phyloP scores from a whole-genome alignment of 2,113 vertebrate genomes.

The Cochlearius cochlearius region DNA sequence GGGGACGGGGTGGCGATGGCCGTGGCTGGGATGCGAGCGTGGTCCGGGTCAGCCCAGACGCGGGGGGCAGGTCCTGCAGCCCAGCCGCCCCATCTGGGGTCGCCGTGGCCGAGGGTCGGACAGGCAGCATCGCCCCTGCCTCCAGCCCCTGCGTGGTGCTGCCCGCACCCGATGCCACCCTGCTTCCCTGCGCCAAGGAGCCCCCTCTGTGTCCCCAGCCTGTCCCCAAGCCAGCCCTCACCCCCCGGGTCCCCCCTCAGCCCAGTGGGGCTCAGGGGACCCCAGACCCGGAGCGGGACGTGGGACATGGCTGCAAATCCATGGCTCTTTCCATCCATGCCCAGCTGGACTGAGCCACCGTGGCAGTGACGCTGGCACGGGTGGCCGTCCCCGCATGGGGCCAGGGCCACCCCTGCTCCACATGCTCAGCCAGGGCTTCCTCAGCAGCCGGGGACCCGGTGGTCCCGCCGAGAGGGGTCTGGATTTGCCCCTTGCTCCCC shows the following conservation, averaged over 20 bases:
- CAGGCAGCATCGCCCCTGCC: too few relatives aligned
- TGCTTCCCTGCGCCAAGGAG: neutral
- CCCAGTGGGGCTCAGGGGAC: neutral
- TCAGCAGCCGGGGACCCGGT: neutral
- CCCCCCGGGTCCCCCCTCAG: too few relatives aligned
- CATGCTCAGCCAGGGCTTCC: neutral
- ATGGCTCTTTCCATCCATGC: accelerated
- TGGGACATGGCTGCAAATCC: neutral
- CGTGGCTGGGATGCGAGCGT: accelerated
- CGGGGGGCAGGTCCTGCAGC: neutral
- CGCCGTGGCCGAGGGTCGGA: accelerated
- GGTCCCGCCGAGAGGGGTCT: accelerated
- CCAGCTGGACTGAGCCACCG: neutral
- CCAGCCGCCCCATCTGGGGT: neutral
- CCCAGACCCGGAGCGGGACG: neutral
- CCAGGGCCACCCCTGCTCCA: accelerated
- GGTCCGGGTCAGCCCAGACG: neutral
- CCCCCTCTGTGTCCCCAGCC: neutral
- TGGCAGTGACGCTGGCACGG: neutral
- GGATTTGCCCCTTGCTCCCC: neutral
- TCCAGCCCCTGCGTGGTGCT: neutral
- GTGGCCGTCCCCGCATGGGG: accelerated
- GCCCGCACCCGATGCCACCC: accelerated
- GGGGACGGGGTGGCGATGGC: neutral
- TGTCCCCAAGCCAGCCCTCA: neutral